A percentile compares a stretch with the other conserved stretches of the same genome.
Evolutionary conservation across 2,113 vertebrate species (phyloP).

Genomic region (Solea senegalensis): DNA sequence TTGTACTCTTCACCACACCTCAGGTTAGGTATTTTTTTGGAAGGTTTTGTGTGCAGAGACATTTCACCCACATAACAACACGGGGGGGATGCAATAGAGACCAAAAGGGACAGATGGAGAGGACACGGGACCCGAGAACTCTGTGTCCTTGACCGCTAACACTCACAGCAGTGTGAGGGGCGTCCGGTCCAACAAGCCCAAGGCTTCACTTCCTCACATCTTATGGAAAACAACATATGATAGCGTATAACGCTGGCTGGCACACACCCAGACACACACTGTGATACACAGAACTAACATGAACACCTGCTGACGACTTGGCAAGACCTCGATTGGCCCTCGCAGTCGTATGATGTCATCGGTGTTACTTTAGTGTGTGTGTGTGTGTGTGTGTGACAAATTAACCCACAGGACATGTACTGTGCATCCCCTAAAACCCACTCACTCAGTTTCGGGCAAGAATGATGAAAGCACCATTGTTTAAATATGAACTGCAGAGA

Average conservation of each 20-base stretch:
- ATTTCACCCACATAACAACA: constrained; percentile 12
- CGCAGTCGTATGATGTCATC: constrained; percentile 52
- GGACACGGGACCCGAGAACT: constrained; percentile 53
- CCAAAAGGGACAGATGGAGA: constrained; percentile 63
- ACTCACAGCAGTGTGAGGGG: constrained; percentile 39
- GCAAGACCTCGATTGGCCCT: constrained; percentile 15
- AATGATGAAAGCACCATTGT: constrained; percentile 29
- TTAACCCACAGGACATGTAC: constrained; percentile 10
- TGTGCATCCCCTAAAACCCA: not conserved
- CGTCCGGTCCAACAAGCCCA: constrained; percentile 19
- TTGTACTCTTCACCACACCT: constrained; percentile 5
- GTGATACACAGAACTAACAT: constrained; percentile 44
- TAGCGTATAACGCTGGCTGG: not conserved
- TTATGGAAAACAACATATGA: constrained; percentile 16
- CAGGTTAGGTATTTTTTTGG: not conserved
- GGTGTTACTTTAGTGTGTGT: constrained; percentile 28
- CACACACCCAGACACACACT: constrained; percentile 4
- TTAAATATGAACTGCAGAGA: not conserved
- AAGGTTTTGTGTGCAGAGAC: constrained; percentile 1
- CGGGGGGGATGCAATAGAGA: constrained; percentile 14
- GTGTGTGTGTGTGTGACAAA: constrained; percentile 7
- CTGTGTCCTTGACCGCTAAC: constrained; percentile 52
- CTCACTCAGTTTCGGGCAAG: not conserved
- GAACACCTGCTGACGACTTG: constrained; percentile 54
- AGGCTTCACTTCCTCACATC: constrained; percentile 36